Conservation (phyloP, 2,888 invertebrate species). For the Caenorhabditis becei region DNA sequence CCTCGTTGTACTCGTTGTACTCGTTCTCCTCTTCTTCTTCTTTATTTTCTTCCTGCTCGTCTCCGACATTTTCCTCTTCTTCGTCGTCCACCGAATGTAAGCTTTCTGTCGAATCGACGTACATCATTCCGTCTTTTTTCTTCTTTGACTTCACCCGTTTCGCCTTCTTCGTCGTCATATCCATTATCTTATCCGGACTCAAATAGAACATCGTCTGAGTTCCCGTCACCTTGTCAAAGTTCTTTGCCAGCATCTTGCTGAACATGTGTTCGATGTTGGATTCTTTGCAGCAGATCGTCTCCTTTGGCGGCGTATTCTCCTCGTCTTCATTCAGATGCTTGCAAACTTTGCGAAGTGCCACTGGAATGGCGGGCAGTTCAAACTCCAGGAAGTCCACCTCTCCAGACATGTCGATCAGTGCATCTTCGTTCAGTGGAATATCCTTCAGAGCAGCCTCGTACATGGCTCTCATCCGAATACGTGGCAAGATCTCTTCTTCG, state of each 20-base stretch:
- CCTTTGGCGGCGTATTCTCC: background rate
- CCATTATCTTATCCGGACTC: slow-evolving; percentile 19
- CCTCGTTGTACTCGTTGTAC: background rate
- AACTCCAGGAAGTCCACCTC: slow-evolving; percentile 50
- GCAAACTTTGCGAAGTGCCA: slow-evolving; percentile 59
- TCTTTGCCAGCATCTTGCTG: slow-evolving; percentile 41
- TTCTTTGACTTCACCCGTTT: slow-evolving; percentile 6
- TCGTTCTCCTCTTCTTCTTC: slow-evolving; percentile 19
- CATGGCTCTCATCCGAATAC: slow-evolving; percentile 44
- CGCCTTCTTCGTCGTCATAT: slow-evolving; percentile 4
- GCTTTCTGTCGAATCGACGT: slow-evolving; percentile 14
- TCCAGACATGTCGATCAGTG: slow-evolving; percentile 33
- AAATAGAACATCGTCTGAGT: slow-evolving; percentile 56
- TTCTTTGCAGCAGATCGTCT: slow-evolving; percentile 44
- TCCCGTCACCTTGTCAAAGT: slow-evolving; percentile 51
- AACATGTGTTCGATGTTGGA: slow-evolving; percentile 63
- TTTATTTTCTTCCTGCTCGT: background rate
- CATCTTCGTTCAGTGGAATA: slow-evolving; percentile 44
- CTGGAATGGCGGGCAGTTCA: slow-evolving; percentile 58
- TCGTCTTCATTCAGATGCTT: slow-evolving; percentile 43
- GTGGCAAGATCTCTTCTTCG: slow-evolving; percentile 33
- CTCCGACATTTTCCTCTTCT: background rate
- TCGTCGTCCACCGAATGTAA: background rate
- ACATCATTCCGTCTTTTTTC: slow-evolving; percentile 45
- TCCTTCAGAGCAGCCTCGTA: slow-evolving; percentile 49